These are phyloP conservation scores for Ceratoteleas bidentatus DNA, from an alignment of 1,140 invertebrate species.

Conservation along the genomic window DNA sequence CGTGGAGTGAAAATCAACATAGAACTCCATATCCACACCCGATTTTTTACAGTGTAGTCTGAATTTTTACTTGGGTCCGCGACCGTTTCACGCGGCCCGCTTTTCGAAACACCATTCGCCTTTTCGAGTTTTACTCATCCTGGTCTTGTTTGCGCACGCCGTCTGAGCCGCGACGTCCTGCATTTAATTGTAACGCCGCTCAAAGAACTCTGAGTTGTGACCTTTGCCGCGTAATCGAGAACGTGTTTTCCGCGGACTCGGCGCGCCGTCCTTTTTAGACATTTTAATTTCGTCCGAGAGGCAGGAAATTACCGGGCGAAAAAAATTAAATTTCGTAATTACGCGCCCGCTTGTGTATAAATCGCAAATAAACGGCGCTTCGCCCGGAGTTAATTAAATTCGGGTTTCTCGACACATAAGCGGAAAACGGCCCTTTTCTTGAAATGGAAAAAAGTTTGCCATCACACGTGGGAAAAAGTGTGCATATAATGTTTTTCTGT, in stretches of 20 bases:
- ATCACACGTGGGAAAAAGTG: too few relatives aligned
- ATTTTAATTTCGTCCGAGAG: slow-evolving; percentile 56
- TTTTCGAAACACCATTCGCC: too few relatives aligned
- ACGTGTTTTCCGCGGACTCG: slow-evolving; percentile 35
- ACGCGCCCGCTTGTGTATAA: slow-evolving; percentile 39
- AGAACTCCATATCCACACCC: too few relatives aligned
- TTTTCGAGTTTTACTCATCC: too few relatives aligned
- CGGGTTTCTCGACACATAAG: slow-evolving; percentile 10
- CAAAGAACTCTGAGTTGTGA: slow-evolving; percentile 53
- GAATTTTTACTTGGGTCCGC: too few relatives aligned
- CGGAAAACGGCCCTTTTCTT: too few relatives aligned
- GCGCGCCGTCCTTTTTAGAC: slow-evolving; percentile 30
- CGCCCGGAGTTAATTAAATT: not conserved
- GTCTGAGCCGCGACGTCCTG: slow-evolving; percentile 23
- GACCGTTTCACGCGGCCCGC: too few relatives aligned
- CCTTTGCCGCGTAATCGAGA: slow-evolving; percentile 53
- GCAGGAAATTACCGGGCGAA: slow-evolving; percentile 46
- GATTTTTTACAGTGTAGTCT: too few relatives aligned
- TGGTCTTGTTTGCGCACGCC: slow-evolving; percentile 30
- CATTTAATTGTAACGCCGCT: slow-evolving; percentile 53
- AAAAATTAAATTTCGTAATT: slow-evolving; percentile 54
- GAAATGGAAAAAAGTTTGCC: too few relatives aligned
- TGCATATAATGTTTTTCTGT: too few relatives aligned
- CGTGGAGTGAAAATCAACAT: too few relatives aligned
- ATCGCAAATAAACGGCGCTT: slow-evolving; percentile 21